Conservation (phyloP, 2,888 invertebrate genomes). For the Drosophila limbata region DNA sequence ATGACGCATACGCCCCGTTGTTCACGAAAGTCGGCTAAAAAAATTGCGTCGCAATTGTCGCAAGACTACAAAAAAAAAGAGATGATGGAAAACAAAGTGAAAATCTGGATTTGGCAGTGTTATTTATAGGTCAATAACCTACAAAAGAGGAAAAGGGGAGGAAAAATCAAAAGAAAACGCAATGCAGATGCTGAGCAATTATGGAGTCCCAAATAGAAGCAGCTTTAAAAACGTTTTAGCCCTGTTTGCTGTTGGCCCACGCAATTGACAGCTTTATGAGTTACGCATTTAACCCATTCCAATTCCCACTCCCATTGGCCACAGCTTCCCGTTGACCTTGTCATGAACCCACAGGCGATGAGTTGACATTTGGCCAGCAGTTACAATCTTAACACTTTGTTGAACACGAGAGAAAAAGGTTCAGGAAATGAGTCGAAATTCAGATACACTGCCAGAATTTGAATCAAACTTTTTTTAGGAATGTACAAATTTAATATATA, state of each 20-base stretch:
- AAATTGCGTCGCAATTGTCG: constrained; percentile 64
- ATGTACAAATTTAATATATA: too few species aligned
- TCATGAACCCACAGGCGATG: constrained; percentile 32
- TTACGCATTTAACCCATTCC: constrained; percentile 7
- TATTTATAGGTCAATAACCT: constrained; percentile 47
- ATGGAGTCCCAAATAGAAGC: neutral
- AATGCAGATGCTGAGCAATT: constrained; percentile 30
- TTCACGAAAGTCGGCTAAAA: constrained; percentile 3
- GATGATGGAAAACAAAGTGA: constrained; percentile 4
- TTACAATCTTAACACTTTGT: constrained; percentile 31
- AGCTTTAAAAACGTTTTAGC: constrained; percentile 3
- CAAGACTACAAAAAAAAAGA: neutral
- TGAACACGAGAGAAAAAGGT: constrained; percentile 1
- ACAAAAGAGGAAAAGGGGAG: neutral
- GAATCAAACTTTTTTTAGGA: neutral
- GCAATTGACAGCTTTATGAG: constrained; percentile 25
- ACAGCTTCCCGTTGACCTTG: constrained; percentile 42
- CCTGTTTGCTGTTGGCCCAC: constrained; percentile 1
- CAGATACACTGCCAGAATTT: neutral
- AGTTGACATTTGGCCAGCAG: constrained; percentile 45
- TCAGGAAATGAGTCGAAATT: neutral
- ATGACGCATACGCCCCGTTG: constrained; percentile 58
- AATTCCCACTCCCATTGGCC: neutral
- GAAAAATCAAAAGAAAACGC: neutral
- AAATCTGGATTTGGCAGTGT: constrained; percentile 19